Evolutionary conservation across 2,797 vertebrate species (phyloP).

Genomic region (Chromis chromis): DNA sequence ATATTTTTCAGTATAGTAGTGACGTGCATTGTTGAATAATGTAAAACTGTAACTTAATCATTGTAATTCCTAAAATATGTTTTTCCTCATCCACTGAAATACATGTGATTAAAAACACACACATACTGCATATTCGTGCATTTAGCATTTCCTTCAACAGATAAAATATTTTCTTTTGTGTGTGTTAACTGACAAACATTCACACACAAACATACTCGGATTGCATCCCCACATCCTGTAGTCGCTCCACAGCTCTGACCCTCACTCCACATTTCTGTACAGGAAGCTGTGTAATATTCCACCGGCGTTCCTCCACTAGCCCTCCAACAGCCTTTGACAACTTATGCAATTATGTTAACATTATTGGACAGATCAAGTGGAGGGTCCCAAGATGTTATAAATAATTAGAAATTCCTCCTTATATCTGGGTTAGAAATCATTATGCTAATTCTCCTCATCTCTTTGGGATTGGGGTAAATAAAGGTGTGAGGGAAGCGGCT

Average conservation of each 20-base stretch:
- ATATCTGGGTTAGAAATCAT: conserved; percentile 89
- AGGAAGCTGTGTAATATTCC: conserved; percentile 74
- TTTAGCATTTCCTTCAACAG: not conserved
- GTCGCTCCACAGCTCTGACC: conserved; percentile 56
- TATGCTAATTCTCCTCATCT: conserved; percentile 86
- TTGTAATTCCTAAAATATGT: conserved; percentile 24
- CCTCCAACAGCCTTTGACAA: conserved; percentile 81
- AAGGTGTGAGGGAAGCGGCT: conserved; percentile 84
- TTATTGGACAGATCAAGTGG: conserved; percentile 87
- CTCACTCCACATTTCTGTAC: conserved; percentile 53
- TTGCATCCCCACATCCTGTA: conserved; percentile 28
- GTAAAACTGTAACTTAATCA: conserved; percentile 41
- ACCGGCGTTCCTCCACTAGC: conserved; percentile 66
- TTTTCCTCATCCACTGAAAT: conserved; percentile 15
- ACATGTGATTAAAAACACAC: not conserved
- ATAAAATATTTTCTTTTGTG: not conserved
- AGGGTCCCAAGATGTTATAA: conserved; percentile 88
- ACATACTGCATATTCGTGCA: not conserved
- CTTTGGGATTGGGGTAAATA: conserved; percentile 86
- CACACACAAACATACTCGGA: conserved; percentile 23
- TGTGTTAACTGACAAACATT: conserved; percentile 8
- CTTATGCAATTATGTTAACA: conserved; percentile 89
- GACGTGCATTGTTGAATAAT: conserved; percentile 15
- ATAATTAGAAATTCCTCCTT: conserved; percentile 88
- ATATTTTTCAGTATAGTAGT: conserved; percentile 17